Conservation (phyloP, 2,113 vertebrate species). For the Ia io region DNA sequence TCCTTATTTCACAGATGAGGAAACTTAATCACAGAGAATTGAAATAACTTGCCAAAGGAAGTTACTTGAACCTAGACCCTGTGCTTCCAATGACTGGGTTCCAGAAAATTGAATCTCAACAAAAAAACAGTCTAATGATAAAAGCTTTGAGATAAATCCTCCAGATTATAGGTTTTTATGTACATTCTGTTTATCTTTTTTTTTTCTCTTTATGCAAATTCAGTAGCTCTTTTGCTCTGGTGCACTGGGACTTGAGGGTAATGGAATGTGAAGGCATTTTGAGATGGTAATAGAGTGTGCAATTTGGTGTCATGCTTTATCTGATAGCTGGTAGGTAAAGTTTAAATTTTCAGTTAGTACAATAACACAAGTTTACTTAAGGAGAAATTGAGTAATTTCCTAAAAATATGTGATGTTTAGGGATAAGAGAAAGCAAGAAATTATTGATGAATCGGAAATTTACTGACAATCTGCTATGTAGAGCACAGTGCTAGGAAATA, state of each 20-base stretch:
- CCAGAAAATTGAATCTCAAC: slow-evolving; percentile 30
- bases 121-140: not conserved
- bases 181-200: not conserved
- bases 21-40: not conserved
- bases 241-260: not conserved
- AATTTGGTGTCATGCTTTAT: slow-evolving; percentile 25
- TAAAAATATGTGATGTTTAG: not conserved
- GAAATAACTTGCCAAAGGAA: slow-evolving; percentile 3
- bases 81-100: not conserved
- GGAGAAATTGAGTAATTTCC: slow-evolving; percentile 14
- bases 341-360: not conserved
- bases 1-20: not conserved
- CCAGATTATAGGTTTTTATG: not conserved
- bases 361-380: slow-evolving; percentile 42
- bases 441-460: not conserved
- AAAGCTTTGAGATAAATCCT: not conserved
- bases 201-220: not conserved
- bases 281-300: not conserved
- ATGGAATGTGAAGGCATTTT: not conserved
- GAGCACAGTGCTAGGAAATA: not conserved
- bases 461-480: not conserved
- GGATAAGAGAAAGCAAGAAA: not conserved
- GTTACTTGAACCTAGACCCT: not conserved
- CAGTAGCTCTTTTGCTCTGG: not conserved
- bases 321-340: slow-evolving; percentile 8